Conservation (phyloP, 2,888 invertebrate species). For the Cephus spinipes region DNA sequence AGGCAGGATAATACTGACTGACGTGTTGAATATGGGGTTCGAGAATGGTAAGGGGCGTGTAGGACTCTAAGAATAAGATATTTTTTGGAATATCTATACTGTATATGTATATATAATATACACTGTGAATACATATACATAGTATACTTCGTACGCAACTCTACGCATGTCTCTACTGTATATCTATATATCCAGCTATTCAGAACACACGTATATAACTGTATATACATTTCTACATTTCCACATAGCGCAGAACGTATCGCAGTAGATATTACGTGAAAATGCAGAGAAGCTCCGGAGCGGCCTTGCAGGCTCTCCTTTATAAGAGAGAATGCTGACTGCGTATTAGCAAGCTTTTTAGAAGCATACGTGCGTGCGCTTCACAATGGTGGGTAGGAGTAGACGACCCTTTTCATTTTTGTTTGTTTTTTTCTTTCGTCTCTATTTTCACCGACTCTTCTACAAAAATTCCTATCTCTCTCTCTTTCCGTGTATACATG, state of each 20-base stretch:
- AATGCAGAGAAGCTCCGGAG: background rate
- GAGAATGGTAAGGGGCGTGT: background rate
- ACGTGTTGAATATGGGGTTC: background rate
- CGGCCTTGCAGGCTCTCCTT: background rate
- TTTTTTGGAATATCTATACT: background rate
- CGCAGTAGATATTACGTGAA: background rate
- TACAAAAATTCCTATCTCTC: background rate
- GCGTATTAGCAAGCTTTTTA: conserved; percentile 8
- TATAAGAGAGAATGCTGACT: conserved; percentile 4
- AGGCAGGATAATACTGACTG: background rate
- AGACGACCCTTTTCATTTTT: background rate
- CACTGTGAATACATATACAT: background rate
- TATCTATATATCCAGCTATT: background rate
- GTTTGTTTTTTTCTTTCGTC: conserved; percentile 2
- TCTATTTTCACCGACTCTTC: conserved; percentile 4
- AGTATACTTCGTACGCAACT: background rate
- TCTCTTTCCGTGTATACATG: background rate
- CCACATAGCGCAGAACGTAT: background rate
- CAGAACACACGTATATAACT: background rate
- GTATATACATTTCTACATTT: background rate
- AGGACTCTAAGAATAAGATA: background rate
- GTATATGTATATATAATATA: background rate
- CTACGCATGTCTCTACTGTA: background rate
- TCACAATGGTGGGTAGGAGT: background rate
- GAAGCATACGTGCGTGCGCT: conserved; percentile 8